Evolutionary conservation across 2,888 invertebrate genomes (phyloP).

Genomic region (Tipula unca): DNA sequence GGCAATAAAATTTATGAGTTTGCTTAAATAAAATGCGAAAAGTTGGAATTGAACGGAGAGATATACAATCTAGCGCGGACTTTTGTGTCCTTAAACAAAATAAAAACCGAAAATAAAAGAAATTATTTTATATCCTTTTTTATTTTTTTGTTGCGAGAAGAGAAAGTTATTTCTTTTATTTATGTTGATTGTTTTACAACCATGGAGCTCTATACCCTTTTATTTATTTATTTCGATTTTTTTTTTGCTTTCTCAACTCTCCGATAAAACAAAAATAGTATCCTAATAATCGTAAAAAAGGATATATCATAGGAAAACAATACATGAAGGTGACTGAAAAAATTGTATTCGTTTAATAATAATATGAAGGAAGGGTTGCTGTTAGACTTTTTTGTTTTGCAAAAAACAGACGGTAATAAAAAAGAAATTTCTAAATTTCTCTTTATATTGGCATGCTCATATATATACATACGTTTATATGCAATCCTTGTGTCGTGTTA

Average conservation of each 20-base stretch:
- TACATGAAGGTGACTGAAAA: background rate
- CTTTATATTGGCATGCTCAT: background rate
- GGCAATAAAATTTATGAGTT: background rate
- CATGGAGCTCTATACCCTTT: background rate
- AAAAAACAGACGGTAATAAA: background rate
- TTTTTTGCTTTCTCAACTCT: background rate
- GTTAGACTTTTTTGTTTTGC: background rate
- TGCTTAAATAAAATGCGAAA: background rate
- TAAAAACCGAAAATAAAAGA: background rate
- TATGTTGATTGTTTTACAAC: constrained; percentile 14
- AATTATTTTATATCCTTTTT: constrained; percentile 9
- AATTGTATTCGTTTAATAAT: background rate
- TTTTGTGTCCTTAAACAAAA: background rate
- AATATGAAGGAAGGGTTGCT: background rate
- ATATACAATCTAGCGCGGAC: background rate
- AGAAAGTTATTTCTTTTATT: constrained; percentile 14
- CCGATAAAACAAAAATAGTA: background rate
- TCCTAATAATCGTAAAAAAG: constrained; percentile 14
- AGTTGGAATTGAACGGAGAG: background rate
- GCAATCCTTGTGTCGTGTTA: background rate
- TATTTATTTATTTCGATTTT: background rate
- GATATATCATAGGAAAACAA: background rate
- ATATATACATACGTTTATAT: background rate
- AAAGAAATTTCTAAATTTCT: background rate
- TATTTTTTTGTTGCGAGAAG: background rate